Evolutionary conservation across 2,113 vertebrate species (phyloP).

Genomic region (Amia ocellicauda): DNA sequence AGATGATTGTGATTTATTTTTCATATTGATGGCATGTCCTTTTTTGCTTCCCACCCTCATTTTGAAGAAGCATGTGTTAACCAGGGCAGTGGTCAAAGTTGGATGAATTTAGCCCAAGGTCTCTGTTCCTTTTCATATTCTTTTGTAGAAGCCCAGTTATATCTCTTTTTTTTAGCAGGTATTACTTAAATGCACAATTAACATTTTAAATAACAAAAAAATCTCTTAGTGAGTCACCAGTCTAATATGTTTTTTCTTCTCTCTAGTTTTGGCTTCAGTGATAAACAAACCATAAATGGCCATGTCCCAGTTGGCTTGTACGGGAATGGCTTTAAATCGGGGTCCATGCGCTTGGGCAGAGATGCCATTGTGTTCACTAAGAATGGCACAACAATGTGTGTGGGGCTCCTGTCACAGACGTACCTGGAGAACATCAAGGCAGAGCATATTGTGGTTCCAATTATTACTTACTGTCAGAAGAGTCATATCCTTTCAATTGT

Average conservation of each 20-base stretch:
- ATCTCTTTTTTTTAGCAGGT: too few species aligned
- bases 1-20: too few species aligned
- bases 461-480: conserved; percentile 62
- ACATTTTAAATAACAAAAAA: too few species aligned
- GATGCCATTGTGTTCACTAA: conserved; percentile 92
- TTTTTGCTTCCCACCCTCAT: too few species aligned
- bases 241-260: neutral
- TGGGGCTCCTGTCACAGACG: conserved; percentile 91
- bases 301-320: conserved; percentile 84
- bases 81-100: too few species aligned
- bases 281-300: conserved; percentile 78
- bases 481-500: conserved; percentile 89
- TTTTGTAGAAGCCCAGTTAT: too few species aligned
- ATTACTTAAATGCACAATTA: too few species aligned
- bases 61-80: too few species aligned
- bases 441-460: conserved; percentile 82
- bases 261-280: conserved; percentile 90
- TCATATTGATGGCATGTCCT: too few species aligned
- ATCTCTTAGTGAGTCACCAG: neutral
- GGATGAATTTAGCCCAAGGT: neutral
- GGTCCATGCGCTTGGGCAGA: conserved; percentile 91
- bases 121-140: too few species aligned
- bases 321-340: conserved; percentile 97
- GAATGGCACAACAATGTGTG: conserved; percentile 68
- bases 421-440: conserved; percentile 76